A percentile compares a stretch with the other conserved stretches of the same genome.
phyloP scores from a whole-genome alignment of 2,888 invertebrate species.

The Punctoribates punctum region DNA sequence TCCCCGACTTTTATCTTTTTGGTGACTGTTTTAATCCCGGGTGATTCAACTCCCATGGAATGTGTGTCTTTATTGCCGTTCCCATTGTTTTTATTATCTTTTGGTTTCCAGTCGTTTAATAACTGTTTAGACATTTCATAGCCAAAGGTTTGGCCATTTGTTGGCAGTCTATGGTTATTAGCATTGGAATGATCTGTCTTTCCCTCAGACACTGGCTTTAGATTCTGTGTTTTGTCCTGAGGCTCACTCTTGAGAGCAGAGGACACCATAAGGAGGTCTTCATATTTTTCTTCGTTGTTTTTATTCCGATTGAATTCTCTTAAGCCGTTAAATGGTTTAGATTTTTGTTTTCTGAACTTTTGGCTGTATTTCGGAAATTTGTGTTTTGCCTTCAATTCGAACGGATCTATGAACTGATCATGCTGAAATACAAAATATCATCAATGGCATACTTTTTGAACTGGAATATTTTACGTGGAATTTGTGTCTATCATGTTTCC shows the following conservation, averaged over 20 bases:
- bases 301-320: background rate
- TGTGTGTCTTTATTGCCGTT: background rate
- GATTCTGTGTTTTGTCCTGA: too few relatives aligned
- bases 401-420: too few relatives aligned
- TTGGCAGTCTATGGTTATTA: background rate
- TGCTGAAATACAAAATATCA: background rate
- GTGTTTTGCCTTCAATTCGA: background rate
- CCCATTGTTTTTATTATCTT: background rate
- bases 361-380: too few relatives aligned
- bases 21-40: background rate
- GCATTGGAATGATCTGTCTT: too few relatives aligned
- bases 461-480: too few relatives aligned
- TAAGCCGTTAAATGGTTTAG: background rate
- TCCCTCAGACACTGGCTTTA: too few relatives aligned
- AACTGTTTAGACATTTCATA: too few relatives aligned
- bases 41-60: background rate
- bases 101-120: background rate
- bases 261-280: slow-evolving; percentile 2
- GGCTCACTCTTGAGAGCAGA: background rate
- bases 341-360: background rate
- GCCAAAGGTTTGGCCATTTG: background rate
- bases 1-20: slow-evolving; percentile 14
- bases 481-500: too few relatives aligned
- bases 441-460: too few relatives aligned
- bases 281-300: background rate